Evolutionary conservation across 2,113 vertebrate species (phyloP).

Genomic region (Corythaixoides concolor): DNA sequence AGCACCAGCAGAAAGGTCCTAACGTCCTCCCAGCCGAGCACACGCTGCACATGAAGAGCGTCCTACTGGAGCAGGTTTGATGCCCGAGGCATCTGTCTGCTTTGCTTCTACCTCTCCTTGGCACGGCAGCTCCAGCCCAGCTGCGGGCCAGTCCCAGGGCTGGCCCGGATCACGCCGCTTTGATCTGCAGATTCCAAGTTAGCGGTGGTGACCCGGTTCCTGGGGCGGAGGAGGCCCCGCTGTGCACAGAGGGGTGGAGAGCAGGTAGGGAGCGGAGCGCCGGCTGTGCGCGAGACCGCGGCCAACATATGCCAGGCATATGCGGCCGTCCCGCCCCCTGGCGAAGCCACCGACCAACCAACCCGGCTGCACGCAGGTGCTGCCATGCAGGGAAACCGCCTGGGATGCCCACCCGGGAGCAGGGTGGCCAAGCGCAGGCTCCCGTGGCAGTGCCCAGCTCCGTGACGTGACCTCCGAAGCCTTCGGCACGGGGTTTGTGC

Average conservation of each 20-base stretch:
- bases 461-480: rapidly evolving
- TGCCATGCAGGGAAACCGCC: neutral
- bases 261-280: constrained; percentile 42
- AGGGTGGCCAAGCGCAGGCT: rapidly evolving
- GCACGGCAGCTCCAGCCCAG: constrained; percentile 37
- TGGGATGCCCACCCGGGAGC: neutral
- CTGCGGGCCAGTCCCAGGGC: constrained; percentile 60
- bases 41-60: rapidly evolving
- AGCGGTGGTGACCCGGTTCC: constrained; percentile 33
- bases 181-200: constrained; percentile 65
- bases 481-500: too few relatives aligned
- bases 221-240: neutral
- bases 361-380: neutral
- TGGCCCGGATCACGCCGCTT: constrained; percentile 22
- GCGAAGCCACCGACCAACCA: neutral
- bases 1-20: neutral
- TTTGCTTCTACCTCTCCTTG: constrained; percentile 50
- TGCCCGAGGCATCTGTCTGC: constrained; percentile 39
- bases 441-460: rapidly evolving
- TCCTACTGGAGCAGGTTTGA: constrained; percentile 2
- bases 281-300: neutral
- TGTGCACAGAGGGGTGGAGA: constrained; percentile 29
- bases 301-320: constrained; percentile 52
- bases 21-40: neutral
- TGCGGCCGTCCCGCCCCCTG: neutral